Percentiles rank a stretch among this genome's conserved stretches.
Conservation (phyloP, 2,113 vertebrate genomes). For the Erinaceus europaeus region DNA sequence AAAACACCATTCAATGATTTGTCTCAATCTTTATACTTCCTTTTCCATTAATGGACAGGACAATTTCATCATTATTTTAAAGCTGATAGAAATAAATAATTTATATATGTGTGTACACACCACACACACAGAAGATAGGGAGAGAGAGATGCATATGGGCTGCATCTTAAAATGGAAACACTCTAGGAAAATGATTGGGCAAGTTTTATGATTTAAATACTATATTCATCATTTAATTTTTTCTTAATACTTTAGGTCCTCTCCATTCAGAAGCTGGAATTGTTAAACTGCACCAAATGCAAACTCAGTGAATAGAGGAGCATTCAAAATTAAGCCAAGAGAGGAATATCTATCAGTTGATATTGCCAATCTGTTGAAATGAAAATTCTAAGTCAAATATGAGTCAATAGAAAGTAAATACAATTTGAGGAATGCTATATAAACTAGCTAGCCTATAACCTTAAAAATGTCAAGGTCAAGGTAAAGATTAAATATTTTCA, state of each 20-base stretch:
- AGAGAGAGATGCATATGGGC: neutral
- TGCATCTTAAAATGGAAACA: neutral
- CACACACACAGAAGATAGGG: too few relatives aligned
- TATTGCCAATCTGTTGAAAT: neutral
- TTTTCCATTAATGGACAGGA: conserved; percentile 38
- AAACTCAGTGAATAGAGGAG: neutral
- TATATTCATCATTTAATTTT: conserved; percentile 7
- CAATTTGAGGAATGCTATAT: neutral
- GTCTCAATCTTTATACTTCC: conserved; percentile 33
- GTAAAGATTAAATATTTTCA: neutral
- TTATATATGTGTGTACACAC: too few relatives aligned
- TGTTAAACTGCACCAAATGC: neutral
- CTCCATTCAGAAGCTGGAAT: neutral
- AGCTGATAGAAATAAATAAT: too few relatives aligned
- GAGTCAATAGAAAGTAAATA: neutral
- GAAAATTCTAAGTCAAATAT: neutral
- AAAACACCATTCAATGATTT: conserved; percentile 35
- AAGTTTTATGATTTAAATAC: conserved; percentile 29
- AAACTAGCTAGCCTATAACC: neutral
- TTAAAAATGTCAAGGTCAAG: neutral
- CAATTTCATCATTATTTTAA: conserved; percentile 52
- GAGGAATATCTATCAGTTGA: neutral
- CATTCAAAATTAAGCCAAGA: neutral
- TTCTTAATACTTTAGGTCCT: neutral
- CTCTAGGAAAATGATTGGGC: neutral